These are phyloP conservation scores for Drosophila helvetica DNA, from an alignment of 2,888 invertebrate species.

Conservation along the genomic window DNA sequence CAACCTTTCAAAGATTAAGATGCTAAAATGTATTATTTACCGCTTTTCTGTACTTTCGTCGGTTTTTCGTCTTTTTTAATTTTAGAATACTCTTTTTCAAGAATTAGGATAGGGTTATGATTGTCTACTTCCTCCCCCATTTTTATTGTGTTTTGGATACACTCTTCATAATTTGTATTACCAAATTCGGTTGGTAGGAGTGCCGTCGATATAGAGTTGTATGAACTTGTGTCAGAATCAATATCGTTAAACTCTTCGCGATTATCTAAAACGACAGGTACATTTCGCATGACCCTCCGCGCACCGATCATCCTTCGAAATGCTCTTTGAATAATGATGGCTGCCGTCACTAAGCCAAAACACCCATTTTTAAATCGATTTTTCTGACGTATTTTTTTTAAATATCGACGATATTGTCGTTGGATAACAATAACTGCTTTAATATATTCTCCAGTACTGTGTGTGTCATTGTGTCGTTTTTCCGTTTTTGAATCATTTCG, in stretches of 20 bases:
- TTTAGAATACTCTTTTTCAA: constrained; percentile 30
- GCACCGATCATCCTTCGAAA: constrained; percentile 82
- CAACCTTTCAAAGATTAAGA: background rate
- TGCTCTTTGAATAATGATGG: constrained; percentile 86
- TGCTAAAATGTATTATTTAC: constrained; percentile 19
- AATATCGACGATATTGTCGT: constrained; percentile 64
- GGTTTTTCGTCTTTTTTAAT: constrained; percentile 27
- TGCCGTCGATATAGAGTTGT: constrained; percentile 78
- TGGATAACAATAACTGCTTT: constrained; percentile 76
- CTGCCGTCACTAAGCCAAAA: constrained; percentile 54
- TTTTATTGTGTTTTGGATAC: constrained; percentile 58
- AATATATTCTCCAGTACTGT: constrained; percentile 57
- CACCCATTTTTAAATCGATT: constrained; percentile 17
- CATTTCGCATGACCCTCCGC: constrained; percentile 36
- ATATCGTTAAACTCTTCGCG: constrained; percentile 66
- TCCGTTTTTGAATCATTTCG: background rate
- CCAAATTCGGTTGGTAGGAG: constrained; percentile 72
- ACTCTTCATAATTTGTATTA: constrained; percentile 54
- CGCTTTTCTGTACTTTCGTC: constrained; percentile 20
- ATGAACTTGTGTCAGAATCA: constrained; percentile 75
- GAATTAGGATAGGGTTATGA: constrained; percentile 51
- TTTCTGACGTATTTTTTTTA: constrained; percentile 41
- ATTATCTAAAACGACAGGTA: constrained; percentile 43
- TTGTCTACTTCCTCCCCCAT: constrained; percentile 65
- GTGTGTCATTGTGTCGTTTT: constrained; percentile 1